phyloP scores from a whole-genome alignment of 2,888 invertebrate genomes.

The Perizoma affinitatum region DNA sequence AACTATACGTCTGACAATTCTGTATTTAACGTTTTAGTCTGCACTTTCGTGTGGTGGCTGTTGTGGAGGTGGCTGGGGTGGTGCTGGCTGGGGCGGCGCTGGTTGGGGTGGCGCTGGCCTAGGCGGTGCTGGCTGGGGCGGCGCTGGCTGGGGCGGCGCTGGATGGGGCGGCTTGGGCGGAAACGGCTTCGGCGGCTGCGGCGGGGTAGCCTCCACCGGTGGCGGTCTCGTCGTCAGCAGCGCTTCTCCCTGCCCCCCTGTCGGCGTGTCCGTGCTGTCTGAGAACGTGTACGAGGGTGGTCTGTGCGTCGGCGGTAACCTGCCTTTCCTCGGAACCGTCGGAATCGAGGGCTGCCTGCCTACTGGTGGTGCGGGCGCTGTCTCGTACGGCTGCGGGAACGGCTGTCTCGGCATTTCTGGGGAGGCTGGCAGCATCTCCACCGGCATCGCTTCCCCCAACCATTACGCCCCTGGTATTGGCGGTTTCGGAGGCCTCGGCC shows the following conservation, averaged over 20 bases:
- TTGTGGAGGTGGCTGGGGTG: too few relatives aligned
- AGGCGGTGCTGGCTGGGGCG: background rate
- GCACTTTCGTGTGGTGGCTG: too few relatives aligned
- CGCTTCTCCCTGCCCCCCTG: conserved; percentile 46
- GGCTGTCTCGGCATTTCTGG: conserved; percentile 35
- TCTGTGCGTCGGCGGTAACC: conserved; percentile 48
- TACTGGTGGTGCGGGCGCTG: conserved; percentile 44
- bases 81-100: too few relatives aligned
- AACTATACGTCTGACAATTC: too few relatives aligned
- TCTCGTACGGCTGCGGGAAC: conserved; percentile 46
- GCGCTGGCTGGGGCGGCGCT: background rate
- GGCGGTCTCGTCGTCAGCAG: conserved; percentile 39
- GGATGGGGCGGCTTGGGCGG: background rate
- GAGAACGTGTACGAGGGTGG: conserved; percentile 54
- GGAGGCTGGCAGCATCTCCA: conserved; percentile 33
- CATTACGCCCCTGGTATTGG: conserved; percentile 27
- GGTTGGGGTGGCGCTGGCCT: background rate
- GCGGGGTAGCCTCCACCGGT: conserved; percentile 7
- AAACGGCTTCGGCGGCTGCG: conserved; percentile 8
- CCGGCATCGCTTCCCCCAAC: conserved; percentile 28
- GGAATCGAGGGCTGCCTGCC: conserved; percentile 49
- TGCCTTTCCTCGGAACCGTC: conserved; percentile 53
- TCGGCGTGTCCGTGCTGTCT: conserved; percentile 51
- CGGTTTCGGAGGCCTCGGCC: background rate
- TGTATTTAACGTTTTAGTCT: too few relatives aligned